A percentile compares a stretch with the other conserved stretches of the same genome.
Conservation (phyloP, 1,140 invertebrate genomes). For the Trichonephila clavata region DNA sequence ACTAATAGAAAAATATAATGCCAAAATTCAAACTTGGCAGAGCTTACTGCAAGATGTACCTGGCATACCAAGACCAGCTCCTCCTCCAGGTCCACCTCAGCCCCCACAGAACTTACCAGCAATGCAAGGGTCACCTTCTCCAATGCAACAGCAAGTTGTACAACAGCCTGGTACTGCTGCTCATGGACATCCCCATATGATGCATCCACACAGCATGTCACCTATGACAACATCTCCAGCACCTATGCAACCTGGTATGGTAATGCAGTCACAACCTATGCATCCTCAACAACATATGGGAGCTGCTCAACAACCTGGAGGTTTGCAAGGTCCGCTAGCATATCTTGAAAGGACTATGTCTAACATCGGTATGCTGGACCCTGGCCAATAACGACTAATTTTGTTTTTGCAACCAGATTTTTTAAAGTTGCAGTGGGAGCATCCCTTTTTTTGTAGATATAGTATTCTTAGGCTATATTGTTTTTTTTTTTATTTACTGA, state of each 20-base stretch:
- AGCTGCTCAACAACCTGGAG: slow-evolving; percentile 78
- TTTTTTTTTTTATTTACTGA: too few species aligned
- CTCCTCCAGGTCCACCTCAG: slow-evolving; percentile 80
- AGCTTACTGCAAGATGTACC: slow-evolving; percentile 87
- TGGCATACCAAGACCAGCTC: slow-evolving; percentile 83
- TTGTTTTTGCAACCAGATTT: neutral
- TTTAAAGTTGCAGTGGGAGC: neutral
- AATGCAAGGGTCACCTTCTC: slow-evolving; percentile 59
- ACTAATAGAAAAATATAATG: slow-evolving; percentile 92
- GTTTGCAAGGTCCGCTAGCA: slow-evolving; percentile 87
- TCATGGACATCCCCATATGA: slow-evolving; percentile 62
- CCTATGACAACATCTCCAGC: slow-evolving; percentile 77
- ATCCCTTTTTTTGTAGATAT: neutral
- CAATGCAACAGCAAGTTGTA: slow-evolving; percentile 44
- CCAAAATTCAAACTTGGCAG: slow-evolving; percentile 94
- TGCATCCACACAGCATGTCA: slow-evolving; percentile 70
- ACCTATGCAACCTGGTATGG: slow-evolving; percentile 54
- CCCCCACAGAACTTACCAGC: slow-evolving; percentile 61
- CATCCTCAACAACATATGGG: slow-evolving; percentile 70
- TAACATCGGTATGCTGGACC: slow-evolving; percentile 89
- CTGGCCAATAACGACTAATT: slow-evolving; percentile 79
- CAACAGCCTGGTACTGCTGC: neutral
- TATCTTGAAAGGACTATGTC: slow-evolving; percentile 91
- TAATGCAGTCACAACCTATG: slow-evolving; percentile 61
- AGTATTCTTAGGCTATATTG: neutral